These are phyloP conservation scores for Rhodeus uyekii DNA, from an alignment of 2,797 vertebrate species.

Conservation along the genomic window DNA sequence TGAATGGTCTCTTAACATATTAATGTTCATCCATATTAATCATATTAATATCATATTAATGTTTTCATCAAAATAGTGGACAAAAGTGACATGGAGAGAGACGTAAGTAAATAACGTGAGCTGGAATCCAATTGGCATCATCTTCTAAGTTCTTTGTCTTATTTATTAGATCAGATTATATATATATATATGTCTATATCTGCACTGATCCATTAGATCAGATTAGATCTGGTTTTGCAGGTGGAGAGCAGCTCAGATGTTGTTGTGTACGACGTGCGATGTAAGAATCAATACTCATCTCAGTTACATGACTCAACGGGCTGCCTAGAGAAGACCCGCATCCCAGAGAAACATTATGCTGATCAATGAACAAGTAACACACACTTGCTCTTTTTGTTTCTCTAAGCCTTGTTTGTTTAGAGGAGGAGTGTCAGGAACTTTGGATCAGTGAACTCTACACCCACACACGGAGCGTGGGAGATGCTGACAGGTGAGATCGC, in stretches of 20 bases:
- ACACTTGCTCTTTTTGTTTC: slow-evolving; percentile 8
- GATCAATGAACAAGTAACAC: slow-evolving; percentile 15
- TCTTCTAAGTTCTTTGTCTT: too few species aligned
- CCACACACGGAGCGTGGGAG: slow-evolving; percentile 43
- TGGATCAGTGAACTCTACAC: slow-evolving; percentile 49
- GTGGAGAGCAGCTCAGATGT: neutral
- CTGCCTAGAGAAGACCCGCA: neutral
- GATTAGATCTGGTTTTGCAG: neutral
- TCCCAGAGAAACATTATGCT: slow-evolving; percentile 12
- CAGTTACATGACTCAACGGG: slow-evolving; percentile 33
- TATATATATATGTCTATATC: too few species aligned
- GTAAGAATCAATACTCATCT: slow-evolving; percentile 21
- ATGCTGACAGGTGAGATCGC: slow-evolving; percentile 42
- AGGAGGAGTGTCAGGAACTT: slow-evolving; percentile 48
- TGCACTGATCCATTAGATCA: neutral
- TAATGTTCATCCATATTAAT: too few species aligned
- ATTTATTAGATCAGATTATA: neutral
- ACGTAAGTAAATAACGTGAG: neutral
- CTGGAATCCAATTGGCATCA: neutral
- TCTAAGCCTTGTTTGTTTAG: slow-evolving; percentile 38
- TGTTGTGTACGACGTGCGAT: slow-evolving; percentile 16
- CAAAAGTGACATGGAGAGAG: neutral
- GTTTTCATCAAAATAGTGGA: neutral
- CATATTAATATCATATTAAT: neutral
- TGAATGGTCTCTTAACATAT: too few species aligned